Percentiles rank a stretch among this genome's conserved stretches.
Evolutionary conservation across 2,113 vertebrate species (phyloP).

Genomic region (Amblyopsis rosae): DNA sequence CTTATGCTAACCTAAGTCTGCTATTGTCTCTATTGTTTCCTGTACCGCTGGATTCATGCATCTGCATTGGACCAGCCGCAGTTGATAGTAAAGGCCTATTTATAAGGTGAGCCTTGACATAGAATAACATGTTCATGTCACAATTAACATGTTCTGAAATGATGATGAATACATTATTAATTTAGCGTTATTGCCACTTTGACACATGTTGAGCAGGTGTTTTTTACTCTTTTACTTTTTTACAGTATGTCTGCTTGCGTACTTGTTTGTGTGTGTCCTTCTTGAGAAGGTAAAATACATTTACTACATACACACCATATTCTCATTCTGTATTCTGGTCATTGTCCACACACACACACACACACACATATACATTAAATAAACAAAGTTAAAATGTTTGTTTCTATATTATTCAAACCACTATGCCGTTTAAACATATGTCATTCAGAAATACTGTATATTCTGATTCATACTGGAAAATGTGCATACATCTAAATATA

Average conservation of each 20-base stretch:
- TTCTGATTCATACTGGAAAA: too few species aligned
- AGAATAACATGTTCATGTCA: slow-evolving; percentile 38
- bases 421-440: too few species aligned
- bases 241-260: too few species aligned
- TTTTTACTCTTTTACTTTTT: slow-evolving; percentile 24
- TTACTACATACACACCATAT: background rate
- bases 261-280: too few species aligned
- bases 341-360: too few species aligned
- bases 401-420: background rate
- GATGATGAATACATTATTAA: slow-evolving; percentile 52
- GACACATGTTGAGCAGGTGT: slow-evolving; percentile 10
- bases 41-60: slow-evolving; percentile 22
- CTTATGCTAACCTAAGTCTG: slow-evolving; percentile 46
- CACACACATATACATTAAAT: too few species aligned
- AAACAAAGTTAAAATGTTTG: background rate
- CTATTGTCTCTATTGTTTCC: slow-evolving; percentile 39
- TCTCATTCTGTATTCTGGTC: background rate
- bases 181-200: slow-evolving; percentile 36
- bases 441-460: too few species aligned
- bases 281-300: slow-evolving; percentile 8
- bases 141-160: slow-evolving; percentile 40
- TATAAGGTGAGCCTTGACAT: slow-evolving; percentile 21
- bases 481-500: too few species aligned
- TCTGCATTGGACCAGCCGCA: slow-evolving; percentile 53
- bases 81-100: slow-evolving; percentile 34